Percentiles rank a stretch among this genome's conserved stretches.
These are phyloP conservation scores for Dreissena polymorpha DNA, from an alignment of 1,140 invertebrate species.

Conservation along the genomic window DNA sequence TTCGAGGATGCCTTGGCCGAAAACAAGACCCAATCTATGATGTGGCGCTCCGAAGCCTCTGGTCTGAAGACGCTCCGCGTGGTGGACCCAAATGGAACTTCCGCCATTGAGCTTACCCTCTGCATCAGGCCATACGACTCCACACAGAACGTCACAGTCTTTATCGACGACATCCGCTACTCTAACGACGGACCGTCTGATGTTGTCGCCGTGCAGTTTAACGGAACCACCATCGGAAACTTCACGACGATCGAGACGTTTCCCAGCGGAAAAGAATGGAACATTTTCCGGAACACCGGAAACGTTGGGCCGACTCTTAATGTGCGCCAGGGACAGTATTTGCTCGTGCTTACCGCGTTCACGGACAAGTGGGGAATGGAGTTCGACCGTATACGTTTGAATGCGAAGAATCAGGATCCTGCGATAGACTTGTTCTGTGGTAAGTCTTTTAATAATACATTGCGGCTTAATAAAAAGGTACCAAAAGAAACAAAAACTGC, in stretches of 20 bases:
- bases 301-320: constrained; percentile 8
- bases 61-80: constrained; percentile 26
- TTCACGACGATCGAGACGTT: constrained; percentile 37
- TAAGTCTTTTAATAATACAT: background rate
- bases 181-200: constrained; percentile 48
- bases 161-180: constrained; percentile 34
- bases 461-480: too few species aligned
- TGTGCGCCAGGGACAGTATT: constrained; percentile 6
- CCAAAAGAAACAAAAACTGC: too few species aligned
- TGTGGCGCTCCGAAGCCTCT: constrained; percentile 41
- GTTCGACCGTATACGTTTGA: constrained; percentile 39
- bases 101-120: constrained; percentile 3
- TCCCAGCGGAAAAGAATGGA: constrained; percentile 42
- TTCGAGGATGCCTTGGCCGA: constrained; percentile 36
- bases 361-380: constrained; percentile 48
- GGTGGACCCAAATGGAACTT: background rate
- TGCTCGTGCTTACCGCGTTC: background rate
- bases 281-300: constrained; percentile 23
- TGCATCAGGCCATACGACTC: constrained; percentile 16
- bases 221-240: constrained; percentile 21
- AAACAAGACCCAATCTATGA: background rate
- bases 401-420: constrained; percentile 40
- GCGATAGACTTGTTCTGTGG: constrained; percentile 29
- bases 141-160: constrained; percentile 14
- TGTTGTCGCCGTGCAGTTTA: background rate